Conservation (phyloP, 2,888 invertebrate genomes). For the Orchesella flavescens region DNA sequence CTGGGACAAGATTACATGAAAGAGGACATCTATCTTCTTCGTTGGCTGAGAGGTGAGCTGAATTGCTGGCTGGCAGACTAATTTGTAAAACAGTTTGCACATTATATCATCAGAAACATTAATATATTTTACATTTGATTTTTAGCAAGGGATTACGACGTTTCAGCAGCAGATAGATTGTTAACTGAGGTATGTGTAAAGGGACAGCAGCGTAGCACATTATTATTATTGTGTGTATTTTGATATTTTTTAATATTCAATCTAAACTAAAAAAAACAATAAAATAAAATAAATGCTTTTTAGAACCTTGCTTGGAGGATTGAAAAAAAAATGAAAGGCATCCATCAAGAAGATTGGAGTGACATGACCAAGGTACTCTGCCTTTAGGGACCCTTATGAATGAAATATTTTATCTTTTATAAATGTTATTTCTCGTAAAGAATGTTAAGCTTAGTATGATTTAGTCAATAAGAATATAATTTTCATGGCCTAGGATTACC, state of each 20-base stretch:
- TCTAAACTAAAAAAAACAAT: too few species aligned
- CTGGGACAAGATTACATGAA: conserved; percentile 45
- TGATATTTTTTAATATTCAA: too few species aligned
- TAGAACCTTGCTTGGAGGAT: conserved; percentile 43
- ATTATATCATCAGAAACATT: too few species aligned
- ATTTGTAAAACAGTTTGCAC: too few species aligned
- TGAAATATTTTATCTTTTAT: neutral
- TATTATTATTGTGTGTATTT: too few species aligned
- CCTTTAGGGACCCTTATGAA: too few species aligned
- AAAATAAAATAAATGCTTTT: neutral
- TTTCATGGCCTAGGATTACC: conserved; percentile 51
- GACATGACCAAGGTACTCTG: conserved; percentile 55
- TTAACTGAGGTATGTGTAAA: conserved; percentile 31
- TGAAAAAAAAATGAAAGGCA: conserved; percentile 45
- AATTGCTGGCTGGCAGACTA: neutral
- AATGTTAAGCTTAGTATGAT: too few species aligned
- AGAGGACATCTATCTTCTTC: conserved; percentile 41
- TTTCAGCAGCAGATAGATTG: conserved; percentile 12
- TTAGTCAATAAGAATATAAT: too few species aligned
- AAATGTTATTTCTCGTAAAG: too few species aligned
- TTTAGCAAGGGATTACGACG: conserved; percentile 37
- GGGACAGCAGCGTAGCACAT: neutral
- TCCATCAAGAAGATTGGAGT: conserved; percentile 51
- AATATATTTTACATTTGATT: too few species aligned
- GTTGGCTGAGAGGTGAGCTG: conserved; percentile 27